A percentile compares a stretch with the other conserved stretches of the same genome.
Evolutionary conservation across 2,888 invertebrate species (phyloP).

Genomic region (Tinea pellionella): DNA sequence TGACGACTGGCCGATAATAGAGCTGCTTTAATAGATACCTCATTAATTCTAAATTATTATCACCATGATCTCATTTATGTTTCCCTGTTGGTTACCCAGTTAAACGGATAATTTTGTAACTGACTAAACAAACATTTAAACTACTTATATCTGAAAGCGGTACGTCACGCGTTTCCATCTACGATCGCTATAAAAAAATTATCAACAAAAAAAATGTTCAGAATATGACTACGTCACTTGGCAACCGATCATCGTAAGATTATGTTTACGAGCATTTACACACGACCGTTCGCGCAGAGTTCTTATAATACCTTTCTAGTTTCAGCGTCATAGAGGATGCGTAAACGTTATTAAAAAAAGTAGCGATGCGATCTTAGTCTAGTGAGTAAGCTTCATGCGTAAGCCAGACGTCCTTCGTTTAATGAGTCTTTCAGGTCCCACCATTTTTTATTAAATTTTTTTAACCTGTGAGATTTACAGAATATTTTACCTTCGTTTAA

Average conservation of each 20-base stretch:
- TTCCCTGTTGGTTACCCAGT: not conserved
- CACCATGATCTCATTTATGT: not conserved
- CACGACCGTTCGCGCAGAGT: not conserved
- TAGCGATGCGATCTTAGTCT: not conserved
- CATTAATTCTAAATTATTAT: not conserved
- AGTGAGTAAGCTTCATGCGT: not conserved
- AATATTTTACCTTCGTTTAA: too few relatives aligned
- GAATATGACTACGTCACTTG: not conserved
- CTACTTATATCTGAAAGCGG: not conserved
- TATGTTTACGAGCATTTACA: not conserved
- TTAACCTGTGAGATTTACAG: not conserved
- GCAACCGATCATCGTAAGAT: not conserved
- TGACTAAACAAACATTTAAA: too few relatives aligned
- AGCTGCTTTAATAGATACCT: not conserved
- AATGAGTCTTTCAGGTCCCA: not conserved
- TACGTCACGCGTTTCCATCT: not conserved
- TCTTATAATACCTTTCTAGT: not conserved
- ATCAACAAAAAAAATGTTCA: not conserved
- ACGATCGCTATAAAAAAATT: not conserved
- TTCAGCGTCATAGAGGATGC: not conserved
- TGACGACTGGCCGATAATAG: not conserved
- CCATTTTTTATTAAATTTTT: not conserved
- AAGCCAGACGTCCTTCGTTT: conserved; percentile 1
- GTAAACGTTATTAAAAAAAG: conserved; percentile 1
- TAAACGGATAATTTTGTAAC: too few relatives aligned